Evolutionary conservation across 2,888 invertebrate genomes (phyloP).

Genomic region (Acleris laterana): DNA sequence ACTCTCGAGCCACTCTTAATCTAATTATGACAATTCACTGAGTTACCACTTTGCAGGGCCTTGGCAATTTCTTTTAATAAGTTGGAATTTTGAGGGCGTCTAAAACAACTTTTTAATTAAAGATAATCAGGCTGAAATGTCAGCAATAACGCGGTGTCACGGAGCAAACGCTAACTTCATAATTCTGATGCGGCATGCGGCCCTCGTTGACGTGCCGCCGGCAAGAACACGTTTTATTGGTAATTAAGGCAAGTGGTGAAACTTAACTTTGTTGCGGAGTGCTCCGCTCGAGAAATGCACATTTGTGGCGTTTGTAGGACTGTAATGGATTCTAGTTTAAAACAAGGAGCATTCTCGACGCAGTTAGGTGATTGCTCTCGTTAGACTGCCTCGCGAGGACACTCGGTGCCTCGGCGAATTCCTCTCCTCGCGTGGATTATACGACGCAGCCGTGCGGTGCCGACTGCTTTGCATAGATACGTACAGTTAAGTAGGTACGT

Average conservation of each 20-base stretch:
- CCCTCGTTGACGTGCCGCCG: conserved; percentile 63
- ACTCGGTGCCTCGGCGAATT: conserved; percentile 54
- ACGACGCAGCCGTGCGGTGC: conserved; percentile 42
- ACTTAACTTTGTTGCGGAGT: conserved; percentile 70
- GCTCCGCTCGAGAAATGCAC: conserved; percentile 68
- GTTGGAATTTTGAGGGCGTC: conserved; percentile 68
- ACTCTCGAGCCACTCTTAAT: conserved; percentile 62
- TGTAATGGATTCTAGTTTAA: conserved; percentile 79
- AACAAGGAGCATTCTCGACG: conserved; percentile 73
- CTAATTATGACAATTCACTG: conserved; percentile 74
- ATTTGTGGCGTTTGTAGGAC: conserved; percentile 73
- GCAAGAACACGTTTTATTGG: conserved; percentile 73
- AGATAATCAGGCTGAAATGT: conserved; percentile 76
- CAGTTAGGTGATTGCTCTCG: conserved; percentile 75
- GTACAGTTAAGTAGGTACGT: conserved; percentile 48
- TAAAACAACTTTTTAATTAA: conserved; percentile 81
- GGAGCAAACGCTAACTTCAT: conserved; percentile 67
- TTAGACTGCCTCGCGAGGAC: conserved; percentile 63
- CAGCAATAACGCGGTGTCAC: conserved; percentile 72
- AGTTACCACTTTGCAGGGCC: conserved; percentile 69
- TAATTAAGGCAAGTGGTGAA: conserved; percentile 76
- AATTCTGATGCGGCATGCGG: conserved; percentile 68
- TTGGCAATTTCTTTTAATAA: conserved; percentile 77
- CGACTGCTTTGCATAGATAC: conserved; percentile 50
- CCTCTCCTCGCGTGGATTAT: conserved; percentile 52